phyloP scores from a whole-genome alignment of 1,140 invertebrate species.

The Neuroterus valhalla region DNA sequence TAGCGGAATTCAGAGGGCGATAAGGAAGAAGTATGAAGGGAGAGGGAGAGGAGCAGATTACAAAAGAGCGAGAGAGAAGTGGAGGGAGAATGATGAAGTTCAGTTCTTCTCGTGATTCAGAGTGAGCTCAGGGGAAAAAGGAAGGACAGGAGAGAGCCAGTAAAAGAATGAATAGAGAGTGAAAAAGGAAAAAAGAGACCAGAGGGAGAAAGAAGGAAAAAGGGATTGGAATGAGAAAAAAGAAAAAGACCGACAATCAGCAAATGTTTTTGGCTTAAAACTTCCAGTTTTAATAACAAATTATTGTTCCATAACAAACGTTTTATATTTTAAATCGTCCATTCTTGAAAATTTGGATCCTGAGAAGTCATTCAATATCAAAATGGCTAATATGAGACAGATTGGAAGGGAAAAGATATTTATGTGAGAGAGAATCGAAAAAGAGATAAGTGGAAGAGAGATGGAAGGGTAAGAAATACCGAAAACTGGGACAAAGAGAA shows the following conservation, averaged over 20 bases:
- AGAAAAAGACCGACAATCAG: neutral
- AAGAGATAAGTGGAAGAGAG: constrained; percentile 56
- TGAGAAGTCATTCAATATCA: neutral
- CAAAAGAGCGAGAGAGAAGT: constrained; percentile 32
- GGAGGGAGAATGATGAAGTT: constrained; percentile 28
- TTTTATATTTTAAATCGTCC: too few relatives aligned
- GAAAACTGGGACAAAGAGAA: constrained; percentile 62
- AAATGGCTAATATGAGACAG: constrained; percentile 26
- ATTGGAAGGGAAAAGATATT: constrained; percentile 37
- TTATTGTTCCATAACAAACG: too few relatives aligned
- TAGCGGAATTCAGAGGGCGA: constrained; percentile 47
- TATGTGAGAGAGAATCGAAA: constrained; percentile 36
- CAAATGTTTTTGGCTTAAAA: too few relatives aligned
- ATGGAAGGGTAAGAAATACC: constrained; percentile 66
- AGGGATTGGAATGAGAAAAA: constrained; percentile 31
- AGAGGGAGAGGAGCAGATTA: constrained; percentile 30
- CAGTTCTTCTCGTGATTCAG: constrained; percentile 46
- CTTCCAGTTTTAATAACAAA: too few relatives aligned
- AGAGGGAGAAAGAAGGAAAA: constrained; percentile 32
- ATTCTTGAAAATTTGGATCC: neutral
- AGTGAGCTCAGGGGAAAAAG: constrained; percentile 40
- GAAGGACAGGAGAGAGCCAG: constrained; percentile 37
- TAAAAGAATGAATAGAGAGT: constrained; percentile 35
- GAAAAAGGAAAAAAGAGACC: constrained; percentile 36
- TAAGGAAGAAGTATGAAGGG: constrained; percentile 28